These are phyloP conservation scores for Seriola quinqueradiata DNA, from an alignment of 2,113 vertebrate genomes.

Conservation along the genomic window DNA sequence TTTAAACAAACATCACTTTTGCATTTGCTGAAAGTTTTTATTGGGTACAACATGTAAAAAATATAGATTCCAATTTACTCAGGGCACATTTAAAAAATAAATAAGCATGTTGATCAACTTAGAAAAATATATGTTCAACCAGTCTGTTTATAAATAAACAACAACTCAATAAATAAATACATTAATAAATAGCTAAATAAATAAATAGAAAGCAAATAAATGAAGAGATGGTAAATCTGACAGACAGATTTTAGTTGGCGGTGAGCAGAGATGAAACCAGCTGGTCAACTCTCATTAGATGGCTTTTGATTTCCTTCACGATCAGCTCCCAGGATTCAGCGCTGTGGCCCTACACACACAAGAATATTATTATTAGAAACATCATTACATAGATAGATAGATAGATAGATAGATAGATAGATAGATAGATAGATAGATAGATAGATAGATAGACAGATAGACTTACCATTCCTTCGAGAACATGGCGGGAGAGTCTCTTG, in stretches of 20 bases:
- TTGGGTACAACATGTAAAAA: too few relatives aligned
- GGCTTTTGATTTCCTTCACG: slow-evolving; percentile 53
- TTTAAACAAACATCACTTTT: too few relatives aligned
- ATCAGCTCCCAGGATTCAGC: slow-evolving; percentile 76
- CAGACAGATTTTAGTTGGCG: slow-evolving; percentile 7
- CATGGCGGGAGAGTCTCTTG: slow-evolving; percentile 47
- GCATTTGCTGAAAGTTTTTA: too few relatives aligned
- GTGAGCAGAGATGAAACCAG: slow-evolving; percentile 44
- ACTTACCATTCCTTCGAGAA: slow-evolving; percentile 51
- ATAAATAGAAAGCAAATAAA: background rate
- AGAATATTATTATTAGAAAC: background rate
- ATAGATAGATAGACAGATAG: slow-evolving; percentile 2
- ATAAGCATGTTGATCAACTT: too few relatives aligned
- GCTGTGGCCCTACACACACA: slow-evolving; percentile 63
- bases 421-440: background rate
- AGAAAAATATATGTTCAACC: background rate
- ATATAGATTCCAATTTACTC: too few relatives aligned
- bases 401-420: background rate
- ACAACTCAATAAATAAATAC: background rate
- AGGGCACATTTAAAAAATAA: too few relatives aligned
- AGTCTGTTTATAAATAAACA: background rate
- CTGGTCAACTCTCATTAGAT: slow-evolving; percentile 56
- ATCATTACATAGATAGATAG: background rate
- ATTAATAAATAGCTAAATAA: slow-evolving; percentile 5
- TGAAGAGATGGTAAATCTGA: background rate